Conservation (phyloP, 2,797 vertebrate species). For the Pelochelys cantorii region DNA sequence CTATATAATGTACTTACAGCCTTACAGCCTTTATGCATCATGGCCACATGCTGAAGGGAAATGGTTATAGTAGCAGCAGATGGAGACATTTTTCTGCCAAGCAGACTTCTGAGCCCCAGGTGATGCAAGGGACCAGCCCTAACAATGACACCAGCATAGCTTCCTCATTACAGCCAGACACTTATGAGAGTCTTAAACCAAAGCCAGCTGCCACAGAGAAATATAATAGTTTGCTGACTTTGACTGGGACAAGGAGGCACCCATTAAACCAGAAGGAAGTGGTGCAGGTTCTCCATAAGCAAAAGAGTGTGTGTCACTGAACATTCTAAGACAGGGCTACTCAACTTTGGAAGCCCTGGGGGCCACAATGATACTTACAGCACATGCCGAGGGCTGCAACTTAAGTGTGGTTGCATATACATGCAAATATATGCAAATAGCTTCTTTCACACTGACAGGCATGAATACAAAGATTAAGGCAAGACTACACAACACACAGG, state of each 20-base stretch:
- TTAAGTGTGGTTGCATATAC: too few species aligned
- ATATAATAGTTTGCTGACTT: not conserved
- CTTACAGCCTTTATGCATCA: slow-evolving; percentile 11
- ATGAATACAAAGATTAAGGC: too few species aligned
- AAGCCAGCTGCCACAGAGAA: not conserved
- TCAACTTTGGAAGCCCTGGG: too few species aligned
- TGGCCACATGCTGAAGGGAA: not conserved
- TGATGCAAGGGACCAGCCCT: not conserved
- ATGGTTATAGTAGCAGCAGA: slow-evolving; percentile 28
- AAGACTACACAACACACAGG: too few species aligned
- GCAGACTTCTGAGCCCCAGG: slow-evolving; percentile 7
- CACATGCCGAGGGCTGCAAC: too few species aligned
- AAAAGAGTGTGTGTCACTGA: not conserved
- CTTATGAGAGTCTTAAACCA: not conserved
- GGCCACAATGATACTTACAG: too few species aligned
- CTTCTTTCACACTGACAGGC: too few species aligned
- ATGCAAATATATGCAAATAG: too few species aligned
- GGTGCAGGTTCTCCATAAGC: not conserved
- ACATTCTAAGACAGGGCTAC: not conserved
- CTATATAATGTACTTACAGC: not conserved
- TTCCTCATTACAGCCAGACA: not conserved
- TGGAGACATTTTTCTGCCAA: slow-evolving; percentile 31
- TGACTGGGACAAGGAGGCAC: not conserved
- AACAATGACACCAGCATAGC: not conserved
- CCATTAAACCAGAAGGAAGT: not conserved